Conservation (phyloP, 2,888 invertebrate species). For the Oxytorus armatus region DNA sequence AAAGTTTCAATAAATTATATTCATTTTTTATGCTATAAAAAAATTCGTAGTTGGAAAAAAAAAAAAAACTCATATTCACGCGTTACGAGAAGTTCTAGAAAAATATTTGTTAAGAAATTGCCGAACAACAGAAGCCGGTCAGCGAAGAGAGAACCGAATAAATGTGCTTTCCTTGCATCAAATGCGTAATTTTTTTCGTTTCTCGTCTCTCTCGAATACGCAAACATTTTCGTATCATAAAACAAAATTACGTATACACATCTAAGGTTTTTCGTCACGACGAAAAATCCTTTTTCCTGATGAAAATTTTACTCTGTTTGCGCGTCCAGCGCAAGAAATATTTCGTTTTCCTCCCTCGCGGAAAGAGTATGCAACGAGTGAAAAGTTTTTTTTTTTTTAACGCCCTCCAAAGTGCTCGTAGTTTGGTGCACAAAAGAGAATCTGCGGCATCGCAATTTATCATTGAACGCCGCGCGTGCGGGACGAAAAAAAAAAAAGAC, state of each 20-base stretch:
- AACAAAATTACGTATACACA: too few relatives aligned
- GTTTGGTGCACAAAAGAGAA: background rate
- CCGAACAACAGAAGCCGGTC: slow-evolving; percentile 65
- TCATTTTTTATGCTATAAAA: too few relatives aligned
- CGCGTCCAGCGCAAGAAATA: slow-evolving; percentile 33
- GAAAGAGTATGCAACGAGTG: background rate
- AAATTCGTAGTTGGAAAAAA: slow-evolving; percentile 20
- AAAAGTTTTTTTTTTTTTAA: too few relatives aligned
- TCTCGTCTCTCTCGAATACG: too few relatives aligned
- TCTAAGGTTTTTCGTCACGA: slow-evolving; percentile 15
- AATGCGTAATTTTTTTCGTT: too few relatives aligned
- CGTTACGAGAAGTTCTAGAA: too few relatives aligned
- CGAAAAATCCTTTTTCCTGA: slow-evolving; percentile 19
- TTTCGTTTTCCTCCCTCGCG: slow-evolving; percentile 45
- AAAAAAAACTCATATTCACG: too few relatives aligned
- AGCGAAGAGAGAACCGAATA: slow-evolving; percentile 68
- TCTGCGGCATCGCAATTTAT: background rate
- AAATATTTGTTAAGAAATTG: slow-evolving; percentile 67
- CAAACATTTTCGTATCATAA: too few relatives aligned
- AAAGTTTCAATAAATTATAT: too few relatives aligned
- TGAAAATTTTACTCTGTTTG: slow-evolving; percentile 11
- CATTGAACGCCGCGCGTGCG: too few relatives aligned
- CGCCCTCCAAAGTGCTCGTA: slow-evolving; percentile 2
- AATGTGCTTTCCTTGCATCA: slow-evolving; percentile 67
- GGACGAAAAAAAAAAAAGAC: too few relatives aligned